Evolutionary conservation across 2,888 invertebrate species (phyloP).

Genomic region (Drosophila setosimentum): DNA sequence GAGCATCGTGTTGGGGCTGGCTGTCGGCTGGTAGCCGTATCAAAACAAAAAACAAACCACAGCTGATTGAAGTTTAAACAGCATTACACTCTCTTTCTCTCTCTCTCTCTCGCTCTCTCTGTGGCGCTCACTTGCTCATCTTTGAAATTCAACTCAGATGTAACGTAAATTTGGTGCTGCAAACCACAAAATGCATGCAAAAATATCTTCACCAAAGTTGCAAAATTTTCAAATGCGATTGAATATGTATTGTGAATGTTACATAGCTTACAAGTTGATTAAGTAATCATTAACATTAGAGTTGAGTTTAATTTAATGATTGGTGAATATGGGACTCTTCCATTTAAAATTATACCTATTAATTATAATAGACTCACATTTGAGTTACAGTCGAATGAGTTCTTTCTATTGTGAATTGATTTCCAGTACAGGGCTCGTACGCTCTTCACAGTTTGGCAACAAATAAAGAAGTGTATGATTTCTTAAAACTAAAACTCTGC

Average conservation of each 20-base stretch:
- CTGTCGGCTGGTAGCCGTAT: slow-evolving; percentile 35
- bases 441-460: neutral
- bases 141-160: slow-evolving; percentile 44
- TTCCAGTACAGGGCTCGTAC: neutral
- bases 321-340: neutral
- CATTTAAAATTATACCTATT: neutral
- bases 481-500: slow-evolving; percentile 1
- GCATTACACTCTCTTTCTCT: slow-evolving; percentile 19
- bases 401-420: neutral
- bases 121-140: slow-evolving; percentile 7
- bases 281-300: neutral
- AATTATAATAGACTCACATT: slow-evolving; percentile 5
- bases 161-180: slow-evolving; percentile 27
- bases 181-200: slow-evolving; percentile 7
- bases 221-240: neutral
- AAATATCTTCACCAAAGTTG: slow-evolving; percentile 11
- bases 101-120: slow-evolving; percentile 12
- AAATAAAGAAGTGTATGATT: neutral
- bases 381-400: slow-evolving; percentile 12
- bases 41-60: slow-evolving; percentile 79
- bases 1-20: slow-evolving; percentile 37
- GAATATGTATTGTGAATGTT: neutral
- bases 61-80: slow-evolving; percentile 71
- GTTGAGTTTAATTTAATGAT: neutral
- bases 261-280: neutral